Conservation (phyloP, 2,888 invertebrate genomes). For the Lasioglossum morio region DNA sequence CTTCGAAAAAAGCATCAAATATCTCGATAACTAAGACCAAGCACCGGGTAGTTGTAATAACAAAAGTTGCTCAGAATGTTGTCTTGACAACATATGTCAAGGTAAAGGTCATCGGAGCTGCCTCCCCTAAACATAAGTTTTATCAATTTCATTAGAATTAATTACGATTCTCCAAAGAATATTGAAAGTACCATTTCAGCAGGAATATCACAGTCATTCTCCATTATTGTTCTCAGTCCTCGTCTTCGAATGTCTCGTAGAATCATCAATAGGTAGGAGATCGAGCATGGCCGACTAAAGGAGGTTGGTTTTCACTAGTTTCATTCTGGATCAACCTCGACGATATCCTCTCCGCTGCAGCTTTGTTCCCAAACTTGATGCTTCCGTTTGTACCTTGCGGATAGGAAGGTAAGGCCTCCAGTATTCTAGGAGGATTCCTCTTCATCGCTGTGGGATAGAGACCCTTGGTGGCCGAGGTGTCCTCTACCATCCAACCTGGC, state of each 20-base stretch:
- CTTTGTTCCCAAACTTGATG: conserved; percentile 30
- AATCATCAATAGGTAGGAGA: conserved; percentile 69
- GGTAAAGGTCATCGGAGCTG: too few species aligned
- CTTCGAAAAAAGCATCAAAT: too few species aligned
- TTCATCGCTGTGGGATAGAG: conserved; percentile 59
- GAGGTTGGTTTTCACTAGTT: neutral
- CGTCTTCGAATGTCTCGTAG: neutral
- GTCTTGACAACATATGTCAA: too few species aligned
- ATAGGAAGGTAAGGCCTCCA: conserved; percentile 81
- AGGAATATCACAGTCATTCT: neutral
- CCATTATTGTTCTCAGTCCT: neutral
- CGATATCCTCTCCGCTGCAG: conserved; percentile 25
- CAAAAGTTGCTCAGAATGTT: too few species aligned
- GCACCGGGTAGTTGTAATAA: too few species aligned
- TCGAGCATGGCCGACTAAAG: conserved; percentile 53
- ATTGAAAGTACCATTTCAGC: conserved; percentile 19
- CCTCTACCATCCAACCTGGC: conserved; percentile 76
- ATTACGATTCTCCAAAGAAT: neutral
- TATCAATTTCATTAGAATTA: too few species aligned
- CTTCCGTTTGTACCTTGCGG: conserved; percentile 61
- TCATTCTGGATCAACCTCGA: conserved; percentile 40
- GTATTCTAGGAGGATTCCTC: conserved; percentile 80
- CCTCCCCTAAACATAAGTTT: too few species aligned
- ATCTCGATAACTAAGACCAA: too few species aligned
- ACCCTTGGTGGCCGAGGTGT: conserved; percentile 55